Evolutionary conservation across 2,113 vertebrate genomes (phyloP).

Genomic region (Catharus minimus): DNA sequence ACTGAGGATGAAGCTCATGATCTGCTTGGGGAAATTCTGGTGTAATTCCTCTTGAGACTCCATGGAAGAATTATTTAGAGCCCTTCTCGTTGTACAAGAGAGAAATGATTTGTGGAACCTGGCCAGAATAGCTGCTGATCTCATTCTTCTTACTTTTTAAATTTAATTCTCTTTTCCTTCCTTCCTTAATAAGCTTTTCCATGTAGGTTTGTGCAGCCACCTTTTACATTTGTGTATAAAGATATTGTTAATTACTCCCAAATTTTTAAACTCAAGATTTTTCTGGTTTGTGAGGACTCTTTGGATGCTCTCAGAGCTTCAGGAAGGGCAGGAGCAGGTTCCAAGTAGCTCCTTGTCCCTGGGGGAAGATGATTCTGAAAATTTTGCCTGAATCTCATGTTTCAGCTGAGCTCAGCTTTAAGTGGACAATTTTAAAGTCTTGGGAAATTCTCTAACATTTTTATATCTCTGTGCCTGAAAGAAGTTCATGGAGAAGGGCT

Average conservation of each 20-base stretch:
- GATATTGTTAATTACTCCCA: not conserved
- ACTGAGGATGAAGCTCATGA: not conserved
- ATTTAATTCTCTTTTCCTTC: not conserved
- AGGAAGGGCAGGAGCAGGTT: not conserved
- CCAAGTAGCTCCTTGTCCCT: not conserved
- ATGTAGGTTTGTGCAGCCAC: not conserved
- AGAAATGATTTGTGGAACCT: not conserved
- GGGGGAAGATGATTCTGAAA: not conserved
- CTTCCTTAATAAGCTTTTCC: not conserved
- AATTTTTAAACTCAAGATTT: not conserved
- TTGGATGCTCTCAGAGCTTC: not conserved
- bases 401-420: not conserved
- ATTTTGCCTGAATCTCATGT: too few species aligned
- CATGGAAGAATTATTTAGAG: not conserved
- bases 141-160: not conserved
- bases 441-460: not conserved
- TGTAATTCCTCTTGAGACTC: not conserved
- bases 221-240: not conserved
- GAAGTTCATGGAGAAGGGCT: not conserved
- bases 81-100: rapidly evolving
- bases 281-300: not conserved
- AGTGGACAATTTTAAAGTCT: not conserved
- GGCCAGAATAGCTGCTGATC: not conserved
- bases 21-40: not conserved
- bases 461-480: not conserved